Evolutionary conservation across 2,797 vertebrate species (phyloP).

Genomic region (Pelodytes ibericus): DNA sequence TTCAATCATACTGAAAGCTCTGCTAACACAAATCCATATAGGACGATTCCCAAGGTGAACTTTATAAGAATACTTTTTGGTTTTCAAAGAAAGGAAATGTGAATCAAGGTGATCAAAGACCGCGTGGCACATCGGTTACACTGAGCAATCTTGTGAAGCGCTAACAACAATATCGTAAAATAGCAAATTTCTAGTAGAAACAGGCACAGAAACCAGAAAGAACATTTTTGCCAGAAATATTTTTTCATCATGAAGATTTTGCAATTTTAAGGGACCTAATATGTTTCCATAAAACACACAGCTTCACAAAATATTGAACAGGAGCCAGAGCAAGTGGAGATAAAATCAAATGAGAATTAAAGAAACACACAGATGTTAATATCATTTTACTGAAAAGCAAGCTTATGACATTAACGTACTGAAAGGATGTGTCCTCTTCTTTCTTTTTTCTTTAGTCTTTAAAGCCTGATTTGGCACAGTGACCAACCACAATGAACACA

Average conservation of each 20-base stretch:
- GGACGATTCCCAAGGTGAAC: neutral
- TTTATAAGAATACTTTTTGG: neutral
- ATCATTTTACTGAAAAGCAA: constrained; percentile 8
- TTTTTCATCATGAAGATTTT: neutral
- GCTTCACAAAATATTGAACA: constrained; percentile 15
- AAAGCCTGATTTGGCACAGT: constrained; percentile 27
- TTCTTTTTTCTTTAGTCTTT: constrained; percentile 17
- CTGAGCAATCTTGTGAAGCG: neutral
- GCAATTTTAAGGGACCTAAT: constrained; percentile 5
- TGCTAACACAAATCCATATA: neutral
- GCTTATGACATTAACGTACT: constrained; percentile 26
- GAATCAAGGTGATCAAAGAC: neutral
- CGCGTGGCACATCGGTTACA: neutral
- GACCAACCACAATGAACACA: constrained; percentile 34
- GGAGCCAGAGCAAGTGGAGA: constrained; percentile 15
- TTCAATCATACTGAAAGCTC: constrained; percentile 27
- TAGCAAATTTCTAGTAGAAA: neutral
- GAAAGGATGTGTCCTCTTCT: constrained; percentile 26
- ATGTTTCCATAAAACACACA: neutral
- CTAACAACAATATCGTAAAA: neutral
- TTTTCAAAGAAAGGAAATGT: neutral
- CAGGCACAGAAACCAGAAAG: neutral
- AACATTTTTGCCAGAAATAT: neutral
- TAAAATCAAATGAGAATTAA: constrained; percentile 22
- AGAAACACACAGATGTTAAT: constrained; percentile 35